phyloP scores from a whole-genome alignment of 2,113 vertebrate genomes.

The Suricata suricatta region DNA sequence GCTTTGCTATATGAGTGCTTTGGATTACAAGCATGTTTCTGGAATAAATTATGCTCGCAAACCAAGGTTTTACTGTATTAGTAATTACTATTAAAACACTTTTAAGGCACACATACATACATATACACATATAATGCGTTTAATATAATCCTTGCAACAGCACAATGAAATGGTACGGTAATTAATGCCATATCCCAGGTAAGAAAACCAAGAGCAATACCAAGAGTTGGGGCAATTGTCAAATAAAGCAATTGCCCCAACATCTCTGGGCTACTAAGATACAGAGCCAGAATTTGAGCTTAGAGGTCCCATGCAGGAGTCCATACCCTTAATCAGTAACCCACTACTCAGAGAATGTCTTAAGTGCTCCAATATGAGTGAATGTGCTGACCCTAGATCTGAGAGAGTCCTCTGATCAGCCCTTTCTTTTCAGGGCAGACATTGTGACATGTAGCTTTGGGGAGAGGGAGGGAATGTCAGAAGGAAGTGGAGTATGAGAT shows the following conservation, averaged over 20 bases:
- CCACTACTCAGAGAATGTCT: not conserved
- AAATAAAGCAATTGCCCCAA: not conserved
- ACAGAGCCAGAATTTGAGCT: slow-evolving; percentile 25
- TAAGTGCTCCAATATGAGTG: not conserved
- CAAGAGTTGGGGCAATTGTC: not conserved
- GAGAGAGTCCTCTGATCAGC: not conserved
- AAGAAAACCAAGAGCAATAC: not conserved
- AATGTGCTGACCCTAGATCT: not conserved
- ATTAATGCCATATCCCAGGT: not conserved
- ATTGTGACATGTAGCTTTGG: slow-evolving; percentile 16
- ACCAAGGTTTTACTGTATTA: not conserved
- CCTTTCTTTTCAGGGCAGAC: not conserved
- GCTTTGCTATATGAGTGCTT: too few relatives aligned
- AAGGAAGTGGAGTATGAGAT: not conserved
- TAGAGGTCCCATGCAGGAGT: not conserved
- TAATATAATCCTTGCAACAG: not conserved
- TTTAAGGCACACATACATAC: not conserved
- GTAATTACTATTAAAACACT: not conserved
- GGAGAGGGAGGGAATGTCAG: not conserved
- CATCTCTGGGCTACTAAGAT: not conserved
- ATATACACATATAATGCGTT: not conserved
- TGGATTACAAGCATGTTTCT: too few relatives aligned
- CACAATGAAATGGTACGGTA: not conserved
- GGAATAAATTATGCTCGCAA: too few relatives aligned
- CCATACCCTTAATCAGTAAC: not conserved